These are phyloP conservation scores for Dioctria linearis DNA, from an alignment of 2,888 invertebrate genomes.

Conservation along the genomic window DNA sequence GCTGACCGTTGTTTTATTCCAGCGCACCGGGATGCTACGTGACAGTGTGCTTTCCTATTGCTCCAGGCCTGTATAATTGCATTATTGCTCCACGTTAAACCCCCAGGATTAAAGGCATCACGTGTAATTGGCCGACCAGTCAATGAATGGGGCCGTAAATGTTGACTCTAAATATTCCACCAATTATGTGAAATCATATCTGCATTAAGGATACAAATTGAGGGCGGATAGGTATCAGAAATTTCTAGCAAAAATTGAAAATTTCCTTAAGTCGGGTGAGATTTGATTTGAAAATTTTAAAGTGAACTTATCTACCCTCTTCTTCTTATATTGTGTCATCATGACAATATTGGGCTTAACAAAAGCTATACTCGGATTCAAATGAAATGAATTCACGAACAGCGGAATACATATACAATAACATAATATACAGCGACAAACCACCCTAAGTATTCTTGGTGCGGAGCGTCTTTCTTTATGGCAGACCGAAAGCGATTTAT, in stretches of 20 bases:
- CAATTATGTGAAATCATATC: constrained; percentile 22
- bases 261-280: not conserved
- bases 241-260: not conserved
- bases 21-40: constrained; percentile 43
- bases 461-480: constrained; percentile 46
- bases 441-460: constrained; percentile 26
- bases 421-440: constrained; percentile 16
- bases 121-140: constrained; percentile 52
- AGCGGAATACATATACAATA: constrained; percentile 34
- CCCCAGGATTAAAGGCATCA: constrained; percentile 50
- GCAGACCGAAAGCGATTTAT: constrained; percentile 55
- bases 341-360: not conserved
- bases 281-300: not conserved
- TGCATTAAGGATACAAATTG: constrained; percentile 14
- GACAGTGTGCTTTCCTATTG: constrained; percentile 49
- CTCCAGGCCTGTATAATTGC: constrained; percentile 55
- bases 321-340: not conserved
- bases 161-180: constrained; percentile 1
- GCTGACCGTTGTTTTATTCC: not conserved
- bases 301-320: not conserved
- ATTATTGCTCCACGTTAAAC: constrained; percentile 52
- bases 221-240: not conserved
- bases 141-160: constrained; percentile 7
- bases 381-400: not conserved
- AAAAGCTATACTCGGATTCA: not conserved